A percentile compares a stretch with the other conserved stretches of the same genome.
These are phyloP conservation scores for Catalaphyllia jardinei DNA, from an alignment of 64 coral and sea anemone genomes.

Conservation along the genomic window DNA sequence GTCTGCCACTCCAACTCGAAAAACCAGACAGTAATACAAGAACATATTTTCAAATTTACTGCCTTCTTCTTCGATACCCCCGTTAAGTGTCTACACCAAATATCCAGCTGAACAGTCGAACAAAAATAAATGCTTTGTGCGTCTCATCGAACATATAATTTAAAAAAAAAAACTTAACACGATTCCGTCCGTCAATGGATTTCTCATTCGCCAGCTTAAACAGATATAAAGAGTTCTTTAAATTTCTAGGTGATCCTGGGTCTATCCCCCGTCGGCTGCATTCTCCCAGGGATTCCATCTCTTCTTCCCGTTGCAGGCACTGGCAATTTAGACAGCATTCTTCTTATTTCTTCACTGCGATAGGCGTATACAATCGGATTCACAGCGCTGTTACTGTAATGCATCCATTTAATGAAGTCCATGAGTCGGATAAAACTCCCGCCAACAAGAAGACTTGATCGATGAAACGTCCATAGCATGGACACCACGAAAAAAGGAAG, in stretches of 20 bases:
- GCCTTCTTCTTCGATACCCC: no score
- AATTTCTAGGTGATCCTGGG: not conserved
- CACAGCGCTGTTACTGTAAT: constrained; percentile 68
- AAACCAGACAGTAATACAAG: no score
- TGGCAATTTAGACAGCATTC: constrained; percentile 20
- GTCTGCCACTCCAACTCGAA: no score
- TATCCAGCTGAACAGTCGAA: no score
- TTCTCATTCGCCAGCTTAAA: no score
- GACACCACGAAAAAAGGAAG: constrained; percentile 56
- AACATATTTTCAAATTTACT: no score
- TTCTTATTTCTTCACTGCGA: constrained; percentile 53
- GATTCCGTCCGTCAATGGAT: no score
- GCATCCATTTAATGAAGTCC: constrained; percentile 79
- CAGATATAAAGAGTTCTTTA: no score
- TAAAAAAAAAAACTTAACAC: no score
- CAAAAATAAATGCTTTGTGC: no score
- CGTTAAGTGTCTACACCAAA: no score
- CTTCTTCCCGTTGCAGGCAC: constrained; percentile 2
- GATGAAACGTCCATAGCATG: constrained; percentile 14
- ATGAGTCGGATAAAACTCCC: not conserved
- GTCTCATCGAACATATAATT: no score
- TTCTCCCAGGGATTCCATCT: not conserved
- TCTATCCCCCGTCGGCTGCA: not conserved
- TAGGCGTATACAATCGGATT: constrained; percentile 69
- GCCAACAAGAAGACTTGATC: not conserved